Conservation (phyloP, 2,888 invertebrate genomes). For the Iselma pallidipennis region DNA sequence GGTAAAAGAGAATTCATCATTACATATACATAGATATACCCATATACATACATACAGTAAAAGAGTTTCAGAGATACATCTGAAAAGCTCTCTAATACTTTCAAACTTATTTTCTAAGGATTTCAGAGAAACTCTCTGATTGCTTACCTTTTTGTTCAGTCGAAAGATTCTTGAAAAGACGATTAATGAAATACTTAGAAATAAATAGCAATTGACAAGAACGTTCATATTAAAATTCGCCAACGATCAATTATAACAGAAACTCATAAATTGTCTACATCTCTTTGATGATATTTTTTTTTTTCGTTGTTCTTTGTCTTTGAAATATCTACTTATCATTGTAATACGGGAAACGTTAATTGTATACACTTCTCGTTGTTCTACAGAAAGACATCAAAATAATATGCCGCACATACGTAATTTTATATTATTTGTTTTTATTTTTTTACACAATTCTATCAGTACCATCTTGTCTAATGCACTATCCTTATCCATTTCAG, state of each 20-base stretch:
- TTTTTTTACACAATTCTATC: constrained; percentile 6
- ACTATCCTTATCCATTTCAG: constrained; percentile 60
- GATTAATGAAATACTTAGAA: background rate
- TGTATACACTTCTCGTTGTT: no score
- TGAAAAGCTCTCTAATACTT: constrained; percentile 10
- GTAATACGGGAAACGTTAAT: no score
- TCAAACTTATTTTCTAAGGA: constrained; percentile 14
- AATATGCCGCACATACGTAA: background rate
- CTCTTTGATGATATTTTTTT: background rate
- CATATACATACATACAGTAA: no score
- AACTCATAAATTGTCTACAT: background rate
- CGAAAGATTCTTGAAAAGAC: background rate
- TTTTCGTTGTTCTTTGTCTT: background rate
- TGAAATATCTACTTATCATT: background rate
- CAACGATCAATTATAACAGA: background rate
- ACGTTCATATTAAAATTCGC: background rate
- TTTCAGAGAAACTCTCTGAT: background rate
- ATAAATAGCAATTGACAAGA: background rate
- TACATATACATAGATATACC: no score
- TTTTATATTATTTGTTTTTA: background rate
- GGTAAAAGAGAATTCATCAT: background rate
- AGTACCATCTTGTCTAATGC: constrained; percentile 18
- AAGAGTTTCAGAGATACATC: no score
- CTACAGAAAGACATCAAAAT: no score
- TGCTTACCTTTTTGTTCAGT: background rate